Percentiles rank a stretch among this genome's conserved stretches.
Conservation (phyloP, 2,888 invertebrate genomes). For the Lasioglossum zephyrum region DNA sequence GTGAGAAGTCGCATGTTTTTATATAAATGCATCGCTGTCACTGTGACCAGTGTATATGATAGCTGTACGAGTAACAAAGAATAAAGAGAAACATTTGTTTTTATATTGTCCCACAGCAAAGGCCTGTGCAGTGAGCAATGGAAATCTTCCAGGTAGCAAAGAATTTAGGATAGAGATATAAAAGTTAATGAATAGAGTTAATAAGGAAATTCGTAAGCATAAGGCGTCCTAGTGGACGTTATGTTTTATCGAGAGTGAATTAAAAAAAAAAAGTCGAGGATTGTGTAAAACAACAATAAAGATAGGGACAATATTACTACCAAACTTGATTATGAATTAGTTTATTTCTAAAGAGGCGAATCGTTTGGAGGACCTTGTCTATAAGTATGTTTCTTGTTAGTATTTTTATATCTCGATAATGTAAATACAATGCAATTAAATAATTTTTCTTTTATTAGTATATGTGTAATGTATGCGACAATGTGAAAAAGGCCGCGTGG, state of each 20-base stretch:
- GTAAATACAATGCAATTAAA: conserved; percentile 74
- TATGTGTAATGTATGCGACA: conserved; percentile 62
- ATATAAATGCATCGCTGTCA: conserved; percentile 50
- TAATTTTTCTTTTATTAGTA: conserved; percentile 66
- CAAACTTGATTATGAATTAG: conserved; percentile 82
- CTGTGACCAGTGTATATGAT: conserved; percentile 48
- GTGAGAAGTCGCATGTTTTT: conserved; percentile 60
- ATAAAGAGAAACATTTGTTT: conserved; percentile 53
- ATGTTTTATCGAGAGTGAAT: conserved; percentile 47
- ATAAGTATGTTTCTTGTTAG: conserved; percentile 80
- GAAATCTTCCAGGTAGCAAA: conserved; percentile 70
- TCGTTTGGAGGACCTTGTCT: conserved; percentile 70
- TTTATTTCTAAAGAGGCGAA: conserved; percentile 76
- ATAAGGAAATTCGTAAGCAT: conserved; percentile 50
- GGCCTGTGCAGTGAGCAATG: conserved; percentile 61
- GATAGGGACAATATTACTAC: conserved; percentile 84
- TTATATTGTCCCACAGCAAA: conserved; percentile 58
- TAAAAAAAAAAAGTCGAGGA: conserved; percentile 34
- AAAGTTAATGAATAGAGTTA: conserved; percentile 53
- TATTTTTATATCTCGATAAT: conserved; percentile 81
- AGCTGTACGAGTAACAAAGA: conserved; percentile 50
- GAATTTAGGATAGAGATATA: conserved; percentile 61
- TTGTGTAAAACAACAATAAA: conserved; percentile 72
- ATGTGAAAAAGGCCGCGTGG: conserved; percentile 42
- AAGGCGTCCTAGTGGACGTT: conserved; percentile 39